Evolutionary conservation across 2,888 invertebrate genomes (phyloP).

Genomic region (Neoscelio sp.): DNA sequence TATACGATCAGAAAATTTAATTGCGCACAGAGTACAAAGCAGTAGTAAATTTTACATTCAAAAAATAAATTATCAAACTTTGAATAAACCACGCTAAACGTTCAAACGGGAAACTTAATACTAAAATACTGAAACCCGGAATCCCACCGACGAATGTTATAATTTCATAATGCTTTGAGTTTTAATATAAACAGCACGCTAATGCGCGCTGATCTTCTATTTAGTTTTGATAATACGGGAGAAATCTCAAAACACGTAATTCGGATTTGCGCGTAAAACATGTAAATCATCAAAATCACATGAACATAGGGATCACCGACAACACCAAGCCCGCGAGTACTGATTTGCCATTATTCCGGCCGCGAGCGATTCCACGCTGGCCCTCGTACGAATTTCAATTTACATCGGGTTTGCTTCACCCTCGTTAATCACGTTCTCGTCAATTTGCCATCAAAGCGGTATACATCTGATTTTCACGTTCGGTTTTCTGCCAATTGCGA

Average conservation of each 20-base stretch:
- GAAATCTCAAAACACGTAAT: slow-evolving; percentile 32
- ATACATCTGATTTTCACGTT: slow-evolving; percentile 56
- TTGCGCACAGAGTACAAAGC: too few species aligned
- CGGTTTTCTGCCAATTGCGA: slow-evolving; percentile 48
- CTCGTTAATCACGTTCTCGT: slow-evolving; percentile 57
- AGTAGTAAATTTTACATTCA: too few species aligned
- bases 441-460: slow-evolving; percentile 60
- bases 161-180: slow-evolving; percentile 1
- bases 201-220: slow-evolving; percentile 6
- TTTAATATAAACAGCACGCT: not conserved
- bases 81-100: too few species aligned
- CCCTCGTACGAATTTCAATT: slow-evolving; percentile 56
- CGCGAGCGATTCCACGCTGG: slow-evolving; percentile 54
- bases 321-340: slow-evolving; percentile 18
- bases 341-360: slow-evolving; percentile 45
- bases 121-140: too few species aligned
- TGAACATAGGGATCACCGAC: slow-evolving; percentile 42
- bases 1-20: too few species aligned
- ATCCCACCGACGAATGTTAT: too few species aligned
- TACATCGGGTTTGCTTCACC: slow-evolving; percentile 43
- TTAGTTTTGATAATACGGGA: slow-evolving; percentile 24
- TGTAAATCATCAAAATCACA: slow-evolving; percentile 42
- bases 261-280: slow-evolving; percentile 35
- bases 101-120: too few species aligned
- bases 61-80: too few species aligned